Conservation (phyloP, 2,888 invertebrate genomes). For the Glaucopsyche alexis region DNA sequence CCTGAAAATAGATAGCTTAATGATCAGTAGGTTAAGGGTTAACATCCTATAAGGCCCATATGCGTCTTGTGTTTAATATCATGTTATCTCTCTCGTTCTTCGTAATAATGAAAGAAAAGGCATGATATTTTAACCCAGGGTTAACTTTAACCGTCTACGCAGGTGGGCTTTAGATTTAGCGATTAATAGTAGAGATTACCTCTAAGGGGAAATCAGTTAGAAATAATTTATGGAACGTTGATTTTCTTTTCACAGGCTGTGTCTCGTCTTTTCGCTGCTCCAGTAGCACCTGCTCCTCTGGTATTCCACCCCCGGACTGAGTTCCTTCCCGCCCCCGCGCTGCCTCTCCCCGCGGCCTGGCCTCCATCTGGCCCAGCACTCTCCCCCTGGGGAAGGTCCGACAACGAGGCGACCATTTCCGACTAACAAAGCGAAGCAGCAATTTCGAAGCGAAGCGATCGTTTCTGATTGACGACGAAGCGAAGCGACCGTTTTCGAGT, state of each 20-base stretch:
- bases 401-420: conserved; percentile 65
- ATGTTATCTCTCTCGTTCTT: too few species aligned
- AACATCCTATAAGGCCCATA: too few species aligned
- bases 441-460: not conserved
- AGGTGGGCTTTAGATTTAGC: too few species aligned
- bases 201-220: too few species aligned
- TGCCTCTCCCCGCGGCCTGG: conserved; percentile 65
- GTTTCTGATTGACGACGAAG: not conserved
- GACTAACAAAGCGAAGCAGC: conserved; percentile 47
- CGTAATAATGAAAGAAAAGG: too few species aligned
- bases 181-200: too few species aligned
- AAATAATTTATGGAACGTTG: too few species aligned
- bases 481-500: not conserved
- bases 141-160: too few species aligned
- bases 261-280: conserved; percentile 60
- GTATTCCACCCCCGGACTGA: conserved; percentile 72
- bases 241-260: conserved; percentile 56
- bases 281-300: conserved; percentile 65
- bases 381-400: conserved; percentile 71
- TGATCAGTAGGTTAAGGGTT: too few species aligned
- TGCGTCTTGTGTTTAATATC: too few species aligned
- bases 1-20: too few species aligned
- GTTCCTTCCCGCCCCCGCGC: conserved; percentile 61
- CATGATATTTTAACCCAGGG: too few species aligned
- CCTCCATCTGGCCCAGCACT: conserved; percentile 64